Conservation (phyloP, 2,888 invertebrate genomes). For the Entomobrya proxima region DNA sequence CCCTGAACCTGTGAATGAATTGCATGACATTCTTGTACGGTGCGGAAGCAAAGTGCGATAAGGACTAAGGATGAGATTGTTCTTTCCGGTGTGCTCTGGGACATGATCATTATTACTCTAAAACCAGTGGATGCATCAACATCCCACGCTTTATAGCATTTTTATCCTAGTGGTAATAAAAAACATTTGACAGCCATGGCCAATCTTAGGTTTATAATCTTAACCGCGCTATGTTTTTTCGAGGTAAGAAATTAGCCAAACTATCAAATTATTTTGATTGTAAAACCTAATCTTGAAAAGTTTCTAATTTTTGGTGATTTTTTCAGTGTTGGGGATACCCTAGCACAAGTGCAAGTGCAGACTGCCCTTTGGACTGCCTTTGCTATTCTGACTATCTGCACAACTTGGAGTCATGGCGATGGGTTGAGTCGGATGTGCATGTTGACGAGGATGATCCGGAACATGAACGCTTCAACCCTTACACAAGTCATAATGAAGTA, state of each 20-base stretch:
- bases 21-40: neutral
- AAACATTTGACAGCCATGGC: slow-evolving; percentile 12
- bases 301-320: neutral
- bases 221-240: neutral
- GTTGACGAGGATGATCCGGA: slow-evolving; percentile 58
- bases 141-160: neutral
- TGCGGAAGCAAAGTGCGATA: slow-evolving; percentile 57
- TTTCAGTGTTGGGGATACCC: neutral
- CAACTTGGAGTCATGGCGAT: slow-evolving; percentile 74
- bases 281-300: neutral
- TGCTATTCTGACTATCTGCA: slow-evolving; percentile 72
- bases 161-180: neutral
- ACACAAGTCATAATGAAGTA: slow-evolving; percentile 74
- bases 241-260: neutral
- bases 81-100: slow-evolving; percentile 58
- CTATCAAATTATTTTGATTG: neutral
- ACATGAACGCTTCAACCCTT: slow-evolving; percentile 72
- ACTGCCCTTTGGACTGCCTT: slow-evolving; percentile 72
- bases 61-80: slow-evolving; percentile 57
- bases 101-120: slow-evolving; percentile 32
- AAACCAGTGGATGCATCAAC: slow-evolving; percentile 25
- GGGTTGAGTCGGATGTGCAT: slow-evolving; percentile 69
- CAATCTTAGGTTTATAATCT: neutral
- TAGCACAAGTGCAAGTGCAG: neutral
- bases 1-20: slow-evolving; percentile 48